Base-by-base conservation (phyloP, 2,888 invertebrate species). In the Ptilodon capucinus region DNA sequence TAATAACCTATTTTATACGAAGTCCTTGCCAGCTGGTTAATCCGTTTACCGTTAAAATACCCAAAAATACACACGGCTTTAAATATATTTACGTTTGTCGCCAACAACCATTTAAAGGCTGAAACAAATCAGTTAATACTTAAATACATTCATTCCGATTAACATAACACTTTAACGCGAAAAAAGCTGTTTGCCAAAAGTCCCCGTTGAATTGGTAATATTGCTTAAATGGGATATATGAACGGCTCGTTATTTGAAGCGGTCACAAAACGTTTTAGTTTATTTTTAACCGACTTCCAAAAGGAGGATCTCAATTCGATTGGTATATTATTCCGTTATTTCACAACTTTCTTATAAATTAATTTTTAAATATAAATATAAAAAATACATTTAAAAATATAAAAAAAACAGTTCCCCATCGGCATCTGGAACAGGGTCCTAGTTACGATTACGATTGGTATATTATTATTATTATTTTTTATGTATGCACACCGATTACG, bases 71-170 rank as follows among this genome's bases (percentile, higher is more conserved):
- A 41, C 11, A 16, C 42, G 40, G 46, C 52, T 54, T 57, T 52
- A 62, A 65, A 62, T 42, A 51, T 50, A 65, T 35, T 62, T 52
- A 57, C 40, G 54, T 55, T 65, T 59, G 57, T 55, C 41, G 40
- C 23, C 38, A 13, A 42, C 54, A 57, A 57, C 50, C 32, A 17
- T 53, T 49, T 51, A 43, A 55, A 45, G 45, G 53, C 49, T 41
- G 46, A 45, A 41, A 56, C 46, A 63, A 53, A 56, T 63, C 60
- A 66, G 48, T 59, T 54, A 56, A 54, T 63, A 50, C 60, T 32
- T 34, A 42, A 61, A 32, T 14, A 41, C 51, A 48, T 62, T 40
- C 38, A 56, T 58, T 65, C 18, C 48, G 41, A 54, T 59, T 51
- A 49, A 47, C 42, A 42, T 51, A 42, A 11, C 23, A 23, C 8